Percentiles rank a stretch among this genome's conserved stretches.
phyloP scores from a whole-genome alignment of 2,888 invertebrate genomes.

The Glyphotaelius pellucidus region DNA sequence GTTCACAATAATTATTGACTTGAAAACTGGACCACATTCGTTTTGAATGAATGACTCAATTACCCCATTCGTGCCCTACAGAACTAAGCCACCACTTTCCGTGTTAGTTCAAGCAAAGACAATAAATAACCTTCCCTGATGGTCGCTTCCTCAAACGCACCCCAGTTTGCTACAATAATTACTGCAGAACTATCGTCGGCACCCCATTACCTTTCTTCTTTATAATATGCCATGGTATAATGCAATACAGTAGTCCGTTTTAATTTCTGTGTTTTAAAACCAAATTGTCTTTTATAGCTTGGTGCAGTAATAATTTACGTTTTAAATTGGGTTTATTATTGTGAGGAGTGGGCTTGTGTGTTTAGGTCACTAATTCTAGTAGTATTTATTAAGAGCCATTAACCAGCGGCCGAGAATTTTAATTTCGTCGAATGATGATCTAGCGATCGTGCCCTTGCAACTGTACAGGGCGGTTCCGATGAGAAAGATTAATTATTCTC shows the following conservation, averaged over 20 bases:
- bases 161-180: slow-evolving; percentile 28
- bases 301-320: not conserved
- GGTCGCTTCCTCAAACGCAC: slow-evolving; percentile 46
- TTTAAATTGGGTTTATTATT: not conserved
- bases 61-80: not conserved
- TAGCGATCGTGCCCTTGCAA: too few relatives aligned
- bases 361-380: not conserved
- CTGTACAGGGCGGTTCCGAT: too few relatives aligned
- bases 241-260: not conserved
- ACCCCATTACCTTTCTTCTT: slow-evolving; percentile 32
- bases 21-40: not conserved
- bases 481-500: too few relatives aligned
- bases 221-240: not conserved
- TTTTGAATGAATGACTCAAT: not conserved
- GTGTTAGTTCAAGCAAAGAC: slow-evolving; percentile 50
- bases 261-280: not conserved
- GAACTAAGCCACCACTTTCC: not conserved
- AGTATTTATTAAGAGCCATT: not conserved
- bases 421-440: too few relatives aligned
- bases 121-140: slow-evolving; percentile 54
- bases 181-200: slow-evolving; percentile 33
- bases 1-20: not conserved
- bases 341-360: not conserved
- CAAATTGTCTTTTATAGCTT: not conserved
- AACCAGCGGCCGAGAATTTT: too few relatives aligned